Evolutionary conservation across 92 coral and sea anemone species (phyloP), one percentile per base, ranked within the genome.

Genomic region (Parazoanthus swiftii): DNA sequence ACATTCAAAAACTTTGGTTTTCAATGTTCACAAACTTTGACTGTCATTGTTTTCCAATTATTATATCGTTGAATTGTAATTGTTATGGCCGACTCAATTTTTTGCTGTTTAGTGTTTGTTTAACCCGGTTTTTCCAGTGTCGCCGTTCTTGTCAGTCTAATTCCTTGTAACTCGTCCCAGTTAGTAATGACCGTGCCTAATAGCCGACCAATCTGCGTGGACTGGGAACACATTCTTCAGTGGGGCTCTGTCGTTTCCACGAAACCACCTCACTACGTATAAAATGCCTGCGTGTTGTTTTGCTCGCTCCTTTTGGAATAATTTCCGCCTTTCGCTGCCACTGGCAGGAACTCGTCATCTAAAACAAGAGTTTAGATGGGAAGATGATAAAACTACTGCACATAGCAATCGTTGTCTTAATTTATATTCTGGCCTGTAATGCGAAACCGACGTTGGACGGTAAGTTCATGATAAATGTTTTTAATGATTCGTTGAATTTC

Each of bases 381-480:
- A 80, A 33, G 38, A 80, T 80, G 85, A 63, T 58, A 80, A 80
- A 80, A 80, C 46, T 23, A 11, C 26, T 8, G 68, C 85, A 58
- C 26, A 26, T 51, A 14, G 11, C 35, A 58, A 80, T 38, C 39
- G 29, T 80, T 51, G 14, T 14, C 10, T 56, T 18, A 29, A 18
- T 80, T 16, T 58, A 51, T 35, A 58, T 63, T 6, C 9, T 80
- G 38, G 72, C 85, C 4, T 26, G 16, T 14, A 36, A 20, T 37
- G 73, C 63, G 11, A 80, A 80, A 80, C 85, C 85, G n/a, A 80
- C 85, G 13, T 63, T 80, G 85, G 85, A 80, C 68, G 85, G 85
- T 80, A 63, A 16, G 68, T 35, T 10, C 29, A 54, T 54, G 9
- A 11, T 7, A 54, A 14, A 5, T 21, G 1, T 21, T 37, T 46